Evolutionary conservation across 1,140 invertebrate species (phyloP), one percentile per base, ranked within the genome.

Genomic region (Drosophila ercepeae): DNA sequence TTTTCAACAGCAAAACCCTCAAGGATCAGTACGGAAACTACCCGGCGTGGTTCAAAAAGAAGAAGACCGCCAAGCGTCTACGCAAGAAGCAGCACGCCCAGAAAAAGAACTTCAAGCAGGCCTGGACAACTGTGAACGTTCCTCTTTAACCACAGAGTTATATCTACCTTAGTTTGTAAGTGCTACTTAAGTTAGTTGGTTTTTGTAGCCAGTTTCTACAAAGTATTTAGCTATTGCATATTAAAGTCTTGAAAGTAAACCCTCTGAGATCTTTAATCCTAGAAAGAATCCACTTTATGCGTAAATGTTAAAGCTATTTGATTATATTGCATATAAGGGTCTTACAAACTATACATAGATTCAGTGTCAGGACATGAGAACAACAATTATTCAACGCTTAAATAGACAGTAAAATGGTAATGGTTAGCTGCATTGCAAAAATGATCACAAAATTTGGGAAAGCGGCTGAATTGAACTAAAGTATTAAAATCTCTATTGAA

Each of bases 21-120:
- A 88, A 90, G 13, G 93, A 95, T 91, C 93, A 95, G 65, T 91
- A 92, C 82, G 94, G 94, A 16, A 93, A 94, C 57, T 95, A 94
- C 83, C 94, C 94, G 8, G 75, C 92, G 8, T 95, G 94, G 94
- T 92, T 94, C 91, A 93, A 92, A 49, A 92, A 89, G 45, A 89
- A 93, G 70, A 93, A 93, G 78, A 93, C 94, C 21, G 67, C 79
- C 1, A 93, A 93, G 70, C 91, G 92, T 48, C 94, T 93, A 53
- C 93, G 93, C 54, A 91, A 63, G 75, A 92, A 69, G 91, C 93
- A 91, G 81, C 91, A 70, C 84, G 75, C 29, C 19, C 82, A 65
- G 78, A 92, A 89, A 63, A 91, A 84, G 68, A 77, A 81, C 57
- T 91, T 88, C 27, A 93, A 92, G 29, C 90, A 91, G 64, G 84